Conservation (phyloP, 2,113 vertebrate species). For the Ursus arctos region DNA sequence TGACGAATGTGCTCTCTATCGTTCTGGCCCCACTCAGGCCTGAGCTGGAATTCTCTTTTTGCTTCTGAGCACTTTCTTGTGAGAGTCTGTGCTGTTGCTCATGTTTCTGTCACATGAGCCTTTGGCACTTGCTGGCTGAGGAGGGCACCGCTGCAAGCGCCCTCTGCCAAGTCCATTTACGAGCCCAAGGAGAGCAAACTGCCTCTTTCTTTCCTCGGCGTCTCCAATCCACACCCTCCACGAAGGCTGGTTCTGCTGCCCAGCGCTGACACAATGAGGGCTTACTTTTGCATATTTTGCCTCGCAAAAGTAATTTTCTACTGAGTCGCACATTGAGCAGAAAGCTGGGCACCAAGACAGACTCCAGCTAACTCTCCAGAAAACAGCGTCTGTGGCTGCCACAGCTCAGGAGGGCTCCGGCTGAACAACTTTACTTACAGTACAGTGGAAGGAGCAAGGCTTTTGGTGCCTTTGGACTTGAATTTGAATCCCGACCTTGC, state of each 20-base stretch:
- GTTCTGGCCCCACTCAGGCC: neutral
- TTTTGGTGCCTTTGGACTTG: neutral
- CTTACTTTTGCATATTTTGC: neutral
- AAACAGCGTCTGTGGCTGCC: neutral
- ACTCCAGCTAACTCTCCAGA: neutral
- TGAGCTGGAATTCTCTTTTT: neutral
- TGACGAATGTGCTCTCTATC: rapidly evolving
- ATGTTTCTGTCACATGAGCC: rapidly evolving
- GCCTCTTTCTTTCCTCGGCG: neutral
- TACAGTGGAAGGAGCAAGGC: neutral
- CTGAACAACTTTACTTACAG: neutral
- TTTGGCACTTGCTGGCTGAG: neutral
- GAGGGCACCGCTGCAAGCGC: neutral
- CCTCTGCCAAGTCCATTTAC: neutral
- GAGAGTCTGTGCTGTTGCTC: neutral
- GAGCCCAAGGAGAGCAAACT: neutral
- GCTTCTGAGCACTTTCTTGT: neutral
- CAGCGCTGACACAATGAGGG: neutral
- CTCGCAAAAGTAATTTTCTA: neutral
- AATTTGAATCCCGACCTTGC: neutral
- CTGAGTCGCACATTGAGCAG: neutral
- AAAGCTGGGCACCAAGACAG: neutral
- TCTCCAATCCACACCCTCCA: neutral
- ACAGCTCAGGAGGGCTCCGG: neutral
- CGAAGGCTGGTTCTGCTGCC: neutral